Base-by-base conservation (phyloP, 1,140 invertebrate genomes). In the Armadillidium nasatum region DNA sequence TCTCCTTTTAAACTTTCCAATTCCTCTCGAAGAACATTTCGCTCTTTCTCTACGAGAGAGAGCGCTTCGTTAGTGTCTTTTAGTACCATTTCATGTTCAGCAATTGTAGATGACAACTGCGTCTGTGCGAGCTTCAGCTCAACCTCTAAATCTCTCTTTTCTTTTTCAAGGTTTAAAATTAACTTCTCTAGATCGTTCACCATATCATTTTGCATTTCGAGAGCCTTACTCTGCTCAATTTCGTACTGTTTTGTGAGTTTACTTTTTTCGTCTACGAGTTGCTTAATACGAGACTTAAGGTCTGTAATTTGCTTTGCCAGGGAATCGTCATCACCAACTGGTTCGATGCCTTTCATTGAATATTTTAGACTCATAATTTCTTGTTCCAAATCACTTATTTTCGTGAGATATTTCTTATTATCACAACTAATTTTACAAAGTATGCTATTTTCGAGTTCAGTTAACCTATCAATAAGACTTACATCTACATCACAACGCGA, bases 241-340 rank as follows among this genome's bases (percentile, higher is more conserved):
- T 76, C 60, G 54, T 75, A 76, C 10, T 70, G 44, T 46, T 76
- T 75, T 13, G 74, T 75, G 13, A 83, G 46, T 46, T 81, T 78
- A 70, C 77, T 77, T 76, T 82, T 82, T 74, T 82, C 82, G 33
- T 74, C 76, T 69, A 79, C 76, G 22, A 82, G 72, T 19, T 76
- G 60, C 11, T 50, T 11, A 69, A 73, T 73, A 23, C 81, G 66
- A 68, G 44, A 60, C 68, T 81, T 70, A 46, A 79, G 44, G 15
- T 71, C 70, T 33, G 21, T 43, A 11, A 76, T 76, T 19, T 74
- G 60, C 60, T 80, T 69, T 23, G n/a, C 21, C 72, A 54, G 22
- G 0, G 69, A 15, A 1, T 23, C 22, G 69, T 22, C 21, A 11
- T 7, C 50, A 13, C 19, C 50, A 60, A 19, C 11, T 15, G 15